Conservation (phyloP, 1,140 invertebrate species). For the Kradibia gibbosae region DNA sequence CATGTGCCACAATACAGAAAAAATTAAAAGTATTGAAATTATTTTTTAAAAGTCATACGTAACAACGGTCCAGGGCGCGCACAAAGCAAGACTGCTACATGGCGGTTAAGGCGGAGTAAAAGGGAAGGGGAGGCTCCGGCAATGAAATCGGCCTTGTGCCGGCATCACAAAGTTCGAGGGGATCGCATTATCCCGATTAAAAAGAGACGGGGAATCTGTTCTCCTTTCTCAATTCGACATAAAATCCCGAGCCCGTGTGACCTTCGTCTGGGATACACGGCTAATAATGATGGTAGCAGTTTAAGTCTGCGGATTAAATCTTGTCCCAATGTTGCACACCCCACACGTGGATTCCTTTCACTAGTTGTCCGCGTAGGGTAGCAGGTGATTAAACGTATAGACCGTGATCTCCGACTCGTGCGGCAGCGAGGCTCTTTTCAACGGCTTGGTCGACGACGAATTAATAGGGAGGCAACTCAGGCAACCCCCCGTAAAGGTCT, state of each 20-base stretch:
- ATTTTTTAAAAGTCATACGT: neutral
- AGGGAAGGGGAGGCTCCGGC: neutral
- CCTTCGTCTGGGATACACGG: neutral
- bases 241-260: neutral
- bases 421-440: too few species aligned
- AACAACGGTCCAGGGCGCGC: neutral
- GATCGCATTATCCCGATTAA: too few species aligned
- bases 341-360: too few species aligned
- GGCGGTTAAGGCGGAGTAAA: neutral
- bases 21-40: neutral
- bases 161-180: neutral
- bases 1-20: neutral
- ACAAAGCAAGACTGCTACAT: too few species aligned
- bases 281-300: neutral
- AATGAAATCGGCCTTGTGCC: too few species aligned
- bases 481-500: too few species aligned
- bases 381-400: too few species aligned
- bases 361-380: too few species aligned
- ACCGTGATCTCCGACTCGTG: too few species aligned
- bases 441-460: too few species aligned
- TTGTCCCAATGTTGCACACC: neutral
- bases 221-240: neutral
- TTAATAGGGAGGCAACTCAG: too few species aligned
- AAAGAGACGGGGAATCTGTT: too few species aligned
- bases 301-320: conserved; percentile 22